These are phyloP conservation scores for Python bivittatus DNA, from an alignment of 2,113 vertebrate species.

Conservation along the genomic window DNA sequence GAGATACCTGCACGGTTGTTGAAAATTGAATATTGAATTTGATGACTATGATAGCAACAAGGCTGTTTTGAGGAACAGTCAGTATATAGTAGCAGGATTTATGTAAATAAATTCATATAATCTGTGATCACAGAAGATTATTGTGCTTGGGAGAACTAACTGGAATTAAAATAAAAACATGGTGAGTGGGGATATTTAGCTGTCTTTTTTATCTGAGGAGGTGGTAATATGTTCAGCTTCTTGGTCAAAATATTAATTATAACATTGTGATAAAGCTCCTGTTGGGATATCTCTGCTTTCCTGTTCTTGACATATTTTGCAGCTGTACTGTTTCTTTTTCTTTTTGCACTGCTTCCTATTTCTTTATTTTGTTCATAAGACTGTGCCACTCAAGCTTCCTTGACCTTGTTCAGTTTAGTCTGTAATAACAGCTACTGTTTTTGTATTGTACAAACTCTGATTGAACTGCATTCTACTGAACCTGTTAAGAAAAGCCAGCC, in stretches of 20 bases:
- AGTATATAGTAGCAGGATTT: neutral
- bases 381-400: neutral
- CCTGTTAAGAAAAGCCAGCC: slow-evolving; percentile 24
- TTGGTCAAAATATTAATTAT: neutral
- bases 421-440: neutral
- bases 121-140: neutral
- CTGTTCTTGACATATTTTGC: neutral
- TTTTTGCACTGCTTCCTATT: neutral
- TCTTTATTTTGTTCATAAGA: neutral
- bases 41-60: neutral
- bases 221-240: neutral
- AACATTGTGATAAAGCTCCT: neutral
- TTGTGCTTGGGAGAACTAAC: neutral
- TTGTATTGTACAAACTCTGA: neutral
- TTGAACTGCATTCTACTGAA: neutral
- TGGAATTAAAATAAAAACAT: neutral
- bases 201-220: neutral
- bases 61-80: neutral
- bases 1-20: neutral
- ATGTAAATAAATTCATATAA: neutral
- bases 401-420: neutral
- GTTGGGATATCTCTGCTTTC: neutral
- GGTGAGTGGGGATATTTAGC: neutral
- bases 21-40: neutral
- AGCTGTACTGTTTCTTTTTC: neutral